These are phyloP conservation scores for Odocoileus virginianus DNA, from an alignment of 2,113 vertebrate species.

Conservation along the genomic window DNA sequence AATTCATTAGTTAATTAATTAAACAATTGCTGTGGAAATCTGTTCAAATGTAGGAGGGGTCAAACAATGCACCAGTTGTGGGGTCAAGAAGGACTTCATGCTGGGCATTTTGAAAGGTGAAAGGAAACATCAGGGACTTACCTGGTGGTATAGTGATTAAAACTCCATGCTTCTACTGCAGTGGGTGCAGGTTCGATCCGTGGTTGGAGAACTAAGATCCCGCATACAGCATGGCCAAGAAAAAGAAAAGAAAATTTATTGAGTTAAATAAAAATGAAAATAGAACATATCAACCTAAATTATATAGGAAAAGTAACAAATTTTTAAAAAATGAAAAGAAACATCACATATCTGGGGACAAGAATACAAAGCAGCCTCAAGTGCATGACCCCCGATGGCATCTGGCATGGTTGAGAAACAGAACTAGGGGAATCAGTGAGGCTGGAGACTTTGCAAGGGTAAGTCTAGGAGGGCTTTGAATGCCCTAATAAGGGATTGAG, in stretches of 20 bases:
- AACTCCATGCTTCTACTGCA: not conserved
- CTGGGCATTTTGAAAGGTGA: not conserved
- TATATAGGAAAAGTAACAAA: not conserved
- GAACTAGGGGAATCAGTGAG: not conserved
- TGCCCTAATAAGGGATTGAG: not conserved
- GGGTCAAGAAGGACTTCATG: not conserved
- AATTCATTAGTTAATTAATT: constrained; percentile 11
- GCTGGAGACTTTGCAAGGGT: not conserved
- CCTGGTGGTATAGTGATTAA: not conserved
- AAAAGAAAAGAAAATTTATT: not conserved
- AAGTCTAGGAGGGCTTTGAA: not conserved
- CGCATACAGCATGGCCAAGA: not conserved
- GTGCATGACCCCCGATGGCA: not conserved
- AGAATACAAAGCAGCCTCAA: not conserved
- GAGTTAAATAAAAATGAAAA: not conserved
- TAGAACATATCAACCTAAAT: not conserved
- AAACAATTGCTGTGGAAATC: not conserved
- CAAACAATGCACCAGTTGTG: not conserved
- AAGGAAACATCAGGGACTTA: not conserved
- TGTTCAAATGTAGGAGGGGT: not conserved
- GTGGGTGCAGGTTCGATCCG: not conserved
- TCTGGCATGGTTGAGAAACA: not conserved
- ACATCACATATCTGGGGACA: not conserved
- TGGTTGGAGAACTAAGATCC: not conserved
- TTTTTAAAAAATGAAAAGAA: not conserved